Evolutionary conservation across 2,797 vertebrate genomes (phyloP).

Genomic region (Sebastiscus albofasciatus): DNA sequence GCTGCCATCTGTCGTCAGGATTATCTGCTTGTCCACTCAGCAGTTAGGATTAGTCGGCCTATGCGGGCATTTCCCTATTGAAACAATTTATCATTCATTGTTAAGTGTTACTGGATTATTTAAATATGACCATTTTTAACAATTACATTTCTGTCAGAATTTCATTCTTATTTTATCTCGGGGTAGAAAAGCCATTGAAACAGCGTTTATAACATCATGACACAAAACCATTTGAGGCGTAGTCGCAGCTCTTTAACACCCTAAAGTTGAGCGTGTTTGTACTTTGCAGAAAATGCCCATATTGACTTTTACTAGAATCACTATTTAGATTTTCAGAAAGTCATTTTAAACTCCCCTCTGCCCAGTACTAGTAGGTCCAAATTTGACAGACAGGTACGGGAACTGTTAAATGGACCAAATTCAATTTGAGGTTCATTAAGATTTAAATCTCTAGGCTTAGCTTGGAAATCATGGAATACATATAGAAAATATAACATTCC

Average conservation of each 20-base stretch:
- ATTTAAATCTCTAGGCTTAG: not conserved
- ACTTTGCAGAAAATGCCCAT: not conserved
- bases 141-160: too few relatives aligned
- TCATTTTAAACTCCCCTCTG: not conserved
- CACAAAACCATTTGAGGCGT: not conserved
- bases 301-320: not conserved
- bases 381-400: not conserved
- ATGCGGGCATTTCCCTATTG: not conserved
- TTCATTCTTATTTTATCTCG: not conserved
- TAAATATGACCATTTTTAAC: not conserved
- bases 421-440: not conserved
- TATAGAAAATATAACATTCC: constrained; percentile 33
- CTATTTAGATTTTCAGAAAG: not conserved
- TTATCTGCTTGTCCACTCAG: constrained; percentile 46
- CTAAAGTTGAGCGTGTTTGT: not conserved
- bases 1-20: constrained; percentile 49
- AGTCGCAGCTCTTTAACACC: not conserved
- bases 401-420: not conserved
- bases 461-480: not conserved
- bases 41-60: constrained; percentile 14
- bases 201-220: not conserved
- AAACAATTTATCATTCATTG: too few relatives aligned
- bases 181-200: not conserved
- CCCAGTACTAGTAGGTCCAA: not conserved
- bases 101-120: not conserved